Conservation (phyloP, 2,888 invertebrate genomes). For the Apodemia zela region DNA sequence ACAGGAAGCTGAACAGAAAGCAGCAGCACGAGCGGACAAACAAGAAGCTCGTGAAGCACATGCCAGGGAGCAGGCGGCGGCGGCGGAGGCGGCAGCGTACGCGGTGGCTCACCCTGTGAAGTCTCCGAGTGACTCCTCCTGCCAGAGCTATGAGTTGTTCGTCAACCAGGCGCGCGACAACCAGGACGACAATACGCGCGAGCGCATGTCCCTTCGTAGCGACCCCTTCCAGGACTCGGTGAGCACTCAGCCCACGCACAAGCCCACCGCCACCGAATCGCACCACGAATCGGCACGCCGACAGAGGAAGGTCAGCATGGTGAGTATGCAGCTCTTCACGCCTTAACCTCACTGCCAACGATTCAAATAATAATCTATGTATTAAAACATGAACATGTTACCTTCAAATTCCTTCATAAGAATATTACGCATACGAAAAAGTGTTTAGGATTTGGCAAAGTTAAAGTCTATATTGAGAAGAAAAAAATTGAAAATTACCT, state of each 20-base stretch:
- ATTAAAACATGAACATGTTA: not conserved
- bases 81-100: conserved; percentile 83
- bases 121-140: conserved; percentile 95
- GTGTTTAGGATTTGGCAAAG: too few relatives aligned
- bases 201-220: conserved; percentile 94
- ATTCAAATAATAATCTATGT: conserved; percentile 38
- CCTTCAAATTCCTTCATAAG: not conserved
- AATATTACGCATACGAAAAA: too few relatives aligned
- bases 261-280: conserved; percentile 81
- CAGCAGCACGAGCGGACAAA: conserved; percentile 84
- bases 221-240: conserved; percentile 92
- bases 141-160: conserved; percentile 95
- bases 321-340: conserved; percentile 81
- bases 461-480: too few relatives aligned
- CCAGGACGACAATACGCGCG: conserved; percentile 93
- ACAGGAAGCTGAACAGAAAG: conserved; percentile 92
- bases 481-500: too few relatives aligned
- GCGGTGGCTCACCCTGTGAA: conserved; percentile 86
- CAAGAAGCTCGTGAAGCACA: conserved; percentile 80
- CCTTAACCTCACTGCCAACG: conserved; percentile 56
- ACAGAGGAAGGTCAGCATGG: conserved; percentile 94
- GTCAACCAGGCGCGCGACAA: conserved; percentile 93
- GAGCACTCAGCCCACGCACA: conserved; percentile 87
- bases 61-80: conserved; percentile 82
- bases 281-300: conserved; percentile 73